Evolutionary conservation across 2,113 vertebrate species (phyloP).

Genomic region (Ardeotis arabs): DNA sequence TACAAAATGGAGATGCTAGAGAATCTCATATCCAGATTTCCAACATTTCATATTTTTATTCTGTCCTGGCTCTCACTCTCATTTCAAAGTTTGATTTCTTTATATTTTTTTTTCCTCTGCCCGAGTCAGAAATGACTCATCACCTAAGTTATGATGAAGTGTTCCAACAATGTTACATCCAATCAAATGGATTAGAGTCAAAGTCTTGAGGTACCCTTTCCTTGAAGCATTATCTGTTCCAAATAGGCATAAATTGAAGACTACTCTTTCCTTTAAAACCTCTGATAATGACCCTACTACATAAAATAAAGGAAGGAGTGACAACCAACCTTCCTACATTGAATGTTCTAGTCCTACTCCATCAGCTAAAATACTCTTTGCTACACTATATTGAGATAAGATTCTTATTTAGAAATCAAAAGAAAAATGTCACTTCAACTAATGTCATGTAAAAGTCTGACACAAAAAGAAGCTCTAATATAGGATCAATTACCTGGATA

Average conservation of each 20-base stretch:
- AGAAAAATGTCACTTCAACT: not conserved
- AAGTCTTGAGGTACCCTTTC: not conserved
- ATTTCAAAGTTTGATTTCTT: not conserved
- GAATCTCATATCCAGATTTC: not conserved
- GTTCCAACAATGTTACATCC: not conserved
- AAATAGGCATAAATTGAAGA: not conserved
- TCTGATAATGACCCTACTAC: not conserved
- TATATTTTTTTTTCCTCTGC: not conserved
- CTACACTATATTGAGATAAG: not conserved
- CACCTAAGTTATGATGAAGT: not conserved
- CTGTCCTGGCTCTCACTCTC: not conserved
- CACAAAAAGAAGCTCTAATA: not conserved
- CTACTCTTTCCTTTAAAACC: not conserved
- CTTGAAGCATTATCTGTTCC: not conserved
- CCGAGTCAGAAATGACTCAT: conserved; percentile 38
- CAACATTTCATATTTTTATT: not conserved
- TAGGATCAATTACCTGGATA: not conserved
- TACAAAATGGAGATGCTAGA: not conserved
- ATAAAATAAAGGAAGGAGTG: not conserved
- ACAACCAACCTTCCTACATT: not conserved
- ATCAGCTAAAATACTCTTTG: not conserved
- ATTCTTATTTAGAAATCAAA: not conserved
- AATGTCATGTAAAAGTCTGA: not conserved
- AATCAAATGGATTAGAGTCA: not conserved
- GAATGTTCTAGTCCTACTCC: not conserved